phyloP scores from a whole-genome alignment of 2,113 vertebrate genomes.

The Esox niger region DNA sequence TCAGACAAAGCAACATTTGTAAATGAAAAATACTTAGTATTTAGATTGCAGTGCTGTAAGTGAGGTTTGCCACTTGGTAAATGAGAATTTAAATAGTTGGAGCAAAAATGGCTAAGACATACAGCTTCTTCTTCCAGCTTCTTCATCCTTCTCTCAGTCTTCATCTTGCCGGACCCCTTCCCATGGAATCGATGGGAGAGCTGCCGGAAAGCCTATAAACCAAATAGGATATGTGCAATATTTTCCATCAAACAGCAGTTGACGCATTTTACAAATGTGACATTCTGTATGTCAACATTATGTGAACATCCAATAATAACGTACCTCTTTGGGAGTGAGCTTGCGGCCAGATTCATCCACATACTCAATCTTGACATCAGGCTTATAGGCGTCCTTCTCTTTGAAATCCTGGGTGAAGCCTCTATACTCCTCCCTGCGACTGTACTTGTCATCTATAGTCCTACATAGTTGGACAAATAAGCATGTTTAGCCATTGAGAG shows the following conservation, averaged over 20 bases:
- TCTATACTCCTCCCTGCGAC: slow-evolving; percentile 86
- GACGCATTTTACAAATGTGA: neutral
- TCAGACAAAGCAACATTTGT: too few species aligned
- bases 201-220: slow-evolving; percentile 83
- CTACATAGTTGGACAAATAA: slow-evolving; percentile 36
- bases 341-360: slow-evolving; percentile 89
- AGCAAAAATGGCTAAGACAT: slow-evolving; percentile 33
- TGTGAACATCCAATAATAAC: neutral
- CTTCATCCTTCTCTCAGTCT: slow-evolving; percentile 90
- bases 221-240: neutral
- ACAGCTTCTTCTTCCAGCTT: slow-evolving; percentile 89
- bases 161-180: slow-evolving; percentile 93
- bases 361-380: slow-evolving; percentile 89
- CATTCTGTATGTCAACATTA: neutral
- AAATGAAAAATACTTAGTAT: too few species aligned
- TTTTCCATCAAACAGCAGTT: neutral
- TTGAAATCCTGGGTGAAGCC: slow-evolving; percentile 93
- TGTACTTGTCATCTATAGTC: slow-evolving; percentile 91
- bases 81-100: neutral
- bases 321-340: slow-evolving; percentile 68
- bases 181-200: slow-evolving; percentile 90
- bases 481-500: too few species aligned
- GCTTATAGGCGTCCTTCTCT: slow-evolving; percentile 85
- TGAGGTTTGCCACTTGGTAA: neutral
- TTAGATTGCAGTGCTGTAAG: neutral